Conservation (phyloP, 1,140 invertebrate species). For the Stenopsyche tienmushanensis region DNA sequence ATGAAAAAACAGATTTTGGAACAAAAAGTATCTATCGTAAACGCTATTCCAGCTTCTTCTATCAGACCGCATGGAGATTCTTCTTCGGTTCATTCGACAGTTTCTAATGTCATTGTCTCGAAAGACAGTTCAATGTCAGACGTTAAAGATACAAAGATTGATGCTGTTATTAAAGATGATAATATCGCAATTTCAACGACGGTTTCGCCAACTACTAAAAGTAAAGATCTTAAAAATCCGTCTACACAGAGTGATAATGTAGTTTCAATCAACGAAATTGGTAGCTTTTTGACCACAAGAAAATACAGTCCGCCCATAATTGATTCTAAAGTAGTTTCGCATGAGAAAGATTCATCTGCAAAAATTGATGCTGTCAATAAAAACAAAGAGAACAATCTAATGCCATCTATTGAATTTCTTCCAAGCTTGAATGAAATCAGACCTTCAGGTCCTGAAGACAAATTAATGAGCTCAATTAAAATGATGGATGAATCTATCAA, state of each 20-base stretch:
- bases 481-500: not conserved
- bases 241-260: not conserved
- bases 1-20: not conserved
- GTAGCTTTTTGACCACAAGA: constrained; percentile 20
- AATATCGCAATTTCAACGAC: not conserved
- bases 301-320: constrained; percentile 12
- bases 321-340: not conserved
- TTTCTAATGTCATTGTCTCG: not conserved
- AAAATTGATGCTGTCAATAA: not conserved
- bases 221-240: too few relatives aligned
- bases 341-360: not conserved
- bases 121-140: not conserved
- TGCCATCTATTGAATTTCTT: not conserved
- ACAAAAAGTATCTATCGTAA: too few relatives aligned
- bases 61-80: too few relatives aligned
- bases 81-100: too few relatives aligned
- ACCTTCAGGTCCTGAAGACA: not conserved
- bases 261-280: constrained; percentile 27
- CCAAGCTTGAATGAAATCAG: constrained; percentile 3
- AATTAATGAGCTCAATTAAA: not conserved
- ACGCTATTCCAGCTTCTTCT: too few relatives aligned
- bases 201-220: not conserved
- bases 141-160: constrained; percentile 2
- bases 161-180: constrained; percentile 4
- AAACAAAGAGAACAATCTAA: not conserved